Evolutionary conservation across 2,113 vertebrate genomes (phyloP).

Genomic region (Zeus faber): DNA sequence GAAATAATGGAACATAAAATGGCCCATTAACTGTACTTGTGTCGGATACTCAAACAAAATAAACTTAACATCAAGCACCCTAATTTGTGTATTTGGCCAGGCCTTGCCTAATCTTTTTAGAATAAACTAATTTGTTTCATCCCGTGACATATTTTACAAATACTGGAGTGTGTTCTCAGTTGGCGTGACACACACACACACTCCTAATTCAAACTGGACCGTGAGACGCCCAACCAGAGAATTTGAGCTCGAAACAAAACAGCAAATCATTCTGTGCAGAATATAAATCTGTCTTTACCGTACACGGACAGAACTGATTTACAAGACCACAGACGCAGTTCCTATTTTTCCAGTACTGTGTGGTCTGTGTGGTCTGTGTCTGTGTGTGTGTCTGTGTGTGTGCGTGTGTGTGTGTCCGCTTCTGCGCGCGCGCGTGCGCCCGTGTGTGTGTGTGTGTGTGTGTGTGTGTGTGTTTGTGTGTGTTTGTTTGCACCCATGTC

Average conservation of each 20-base stretch:
- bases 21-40: too few relatives aligned
- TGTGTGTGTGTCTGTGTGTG: neutral
- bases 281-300: conserved; percentile 8
- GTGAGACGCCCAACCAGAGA: too few relatives aligned
- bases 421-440: neutral
- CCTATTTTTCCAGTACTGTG: conserved; percentile 8
- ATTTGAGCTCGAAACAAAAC: neutral
- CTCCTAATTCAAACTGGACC: too few relatives aligned
- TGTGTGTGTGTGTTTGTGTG: conserved; percentile 14
- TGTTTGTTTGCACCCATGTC: too few relatives aligned
- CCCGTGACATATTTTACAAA: too few relatives aligned
- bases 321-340: conserved; percentile 5
- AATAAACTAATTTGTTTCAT: too few relatives aligned
- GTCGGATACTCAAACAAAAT: too few relatives aligned
- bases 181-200: too few relatives aligned
- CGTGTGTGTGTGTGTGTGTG: neutral
- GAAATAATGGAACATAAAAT: neutral
- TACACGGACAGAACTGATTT: conserved; percentile 2
- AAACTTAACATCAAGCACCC: too few relatives aligned
- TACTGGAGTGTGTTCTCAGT: too few relatives aligned
- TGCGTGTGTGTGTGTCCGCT: conserved; percentile 8
- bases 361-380: conserved; percentile 21
- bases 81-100: too few relatives aligned
- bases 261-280: conserved; percentile 8
- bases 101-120: too few relatives aligned